Evolutionary conservation across 1,140 invertebrate species (phyloP).

Genomic region (Leptinotarsa lineolata): DNA sequence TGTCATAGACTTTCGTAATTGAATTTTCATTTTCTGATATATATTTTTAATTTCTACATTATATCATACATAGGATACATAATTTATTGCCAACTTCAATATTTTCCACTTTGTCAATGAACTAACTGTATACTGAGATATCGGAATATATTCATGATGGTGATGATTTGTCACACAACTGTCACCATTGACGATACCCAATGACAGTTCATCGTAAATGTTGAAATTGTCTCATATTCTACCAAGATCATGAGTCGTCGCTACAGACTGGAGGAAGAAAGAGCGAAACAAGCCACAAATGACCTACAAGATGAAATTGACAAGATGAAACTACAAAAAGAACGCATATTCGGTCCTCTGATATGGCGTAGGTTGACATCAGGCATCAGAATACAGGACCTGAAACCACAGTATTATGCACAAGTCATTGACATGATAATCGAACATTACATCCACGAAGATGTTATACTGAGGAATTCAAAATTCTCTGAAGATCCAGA

Average conservation of each 20-base stretch:
- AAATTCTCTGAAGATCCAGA: slow-evolving; percentile 59
- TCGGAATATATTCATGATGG: too few relatives aligned
- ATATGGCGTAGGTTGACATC: slow-evolving; percentile 61
- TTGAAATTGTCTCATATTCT: too few relatives aligned
- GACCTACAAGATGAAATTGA: slow-evolving; percentile 50
- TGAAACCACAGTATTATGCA: slow-evolving; percentile 62
- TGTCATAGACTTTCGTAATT: too few relatives aligned
- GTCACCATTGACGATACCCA: too few relatives aligned
- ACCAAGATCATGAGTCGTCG: slow-evolving; percentile 44
- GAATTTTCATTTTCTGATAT: too few relatives aligned
- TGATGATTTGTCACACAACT: too few relatives aligned
- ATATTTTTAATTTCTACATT: too few relatives aligned
- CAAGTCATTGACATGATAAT: slow-evolving; percentile 61
- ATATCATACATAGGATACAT: too few relatives aligned
- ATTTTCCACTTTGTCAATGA: too few relatives aligned
- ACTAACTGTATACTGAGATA: too few relatives aligned
- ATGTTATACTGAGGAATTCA: slow-evolving; percentile 56
- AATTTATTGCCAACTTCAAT: too few relatives aligned
- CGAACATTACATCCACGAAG: slow-evolving; percentile 61
- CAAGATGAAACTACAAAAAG: slow-evolving; percentile 39
- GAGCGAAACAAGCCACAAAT: slow-evolving; percentile 37
- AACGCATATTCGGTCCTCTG: slow-evolving; percentile 61
- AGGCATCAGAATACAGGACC: slow-evolving; percentile 63
- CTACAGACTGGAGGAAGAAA: slow-evolving; percentile 45
- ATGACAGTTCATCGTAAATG: too few relatives aligned